These are phyloP conservation scores for Ctena decussata DNA, from an alignment of 2,888 invertebrate genomes.

Conservation along the genomic window DNA sequence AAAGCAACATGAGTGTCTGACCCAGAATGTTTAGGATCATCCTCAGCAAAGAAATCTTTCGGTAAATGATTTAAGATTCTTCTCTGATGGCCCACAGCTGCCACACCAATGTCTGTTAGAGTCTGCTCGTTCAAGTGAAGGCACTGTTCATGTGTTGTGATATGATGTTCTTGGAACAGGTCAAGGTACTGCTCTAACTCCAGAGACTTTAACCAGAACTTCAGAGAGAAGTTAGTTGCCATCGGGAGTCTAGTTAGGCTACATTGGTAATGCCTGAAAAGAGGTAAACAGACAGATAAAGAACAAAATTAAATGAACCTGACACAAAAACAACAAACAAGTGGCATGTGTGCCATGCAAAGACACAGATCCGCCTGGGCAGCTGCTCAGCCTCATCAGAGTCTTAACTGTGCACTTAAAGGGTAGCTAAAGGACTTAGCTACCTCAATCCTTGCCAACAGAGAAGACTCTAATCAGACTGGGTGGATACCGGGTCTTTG, in stretches of 20 bases:
- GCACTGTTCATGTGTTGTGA: conserved; percentile 29
- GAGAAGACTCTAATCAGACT: too few relatives aligned
- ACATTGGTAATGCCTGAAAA: background rate
- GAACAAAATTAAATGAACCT: background rate
- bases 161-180: conserved; percentile 35
- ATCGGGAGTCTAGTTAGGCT: background rate
- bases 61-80: conserved; percentile 57
- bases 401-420: too few relatives aligned
- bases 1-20: conserved; percentile 3
- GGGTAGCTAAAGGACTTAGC: too few relatives aligned
- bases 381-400: too few relatives aligned
- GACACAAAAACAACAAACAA: too few relatives aligned
- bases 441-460: too few relatives aligned
- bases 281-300: background rate
- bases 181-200: conserved; percentile 45
- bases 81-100: conserved; percentile 28
- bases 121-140: conserved; percentile 34
- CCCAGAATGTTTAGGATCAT: background rate
- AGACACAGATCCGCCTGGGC: too few relatives aligned
- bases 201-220: conserved; percentile 54
- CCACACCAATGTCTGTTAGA: conserved; percentile 37
- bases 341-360: too few relatives aligned
- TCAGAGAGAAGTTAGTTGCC: conserved; percentile 34
- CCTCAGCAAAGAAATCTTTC: background rate
- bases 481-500: too few relatives aligned